Percentiles rank a stretch among this genome's conserved stretches.
These are phyloP conservation scores for Lydus trimaculatus DNA, from an alignment of 2,888 invertebrate genomes.

Conservation along the genomic window DNA sequence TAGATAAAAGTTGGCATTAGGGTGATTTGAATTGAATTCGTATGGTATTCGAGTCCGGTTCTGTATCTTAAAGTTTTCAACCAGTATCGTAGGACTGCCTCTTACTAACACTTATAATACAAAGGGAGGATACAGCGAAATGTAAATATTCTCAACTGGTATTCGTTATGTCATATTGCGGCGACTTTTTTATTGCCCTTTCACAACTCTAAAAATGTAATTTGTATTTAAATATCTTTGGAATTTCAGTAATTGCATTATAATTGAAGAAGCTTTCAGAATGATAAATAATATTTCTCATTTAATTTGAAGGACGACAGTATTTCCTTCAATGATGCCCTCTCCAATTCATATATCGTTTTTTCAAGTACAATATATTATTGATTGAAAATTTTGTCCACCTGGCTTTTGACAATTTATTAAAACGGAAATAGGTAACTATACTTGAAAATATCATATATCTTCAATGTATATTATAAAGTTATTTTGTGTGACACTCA, in stretches of 20 bases:
- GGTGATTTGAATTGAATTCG: neutral
- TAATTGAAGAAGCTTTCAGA: conserved; percentile 41
- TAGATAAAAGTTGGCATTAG: too few relatives aligned
- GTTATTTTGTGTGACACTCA: neutral
- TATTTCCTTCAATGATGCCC: neutral
- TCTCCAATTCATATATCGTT: neutral
- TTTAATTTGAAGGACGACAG: neutral
- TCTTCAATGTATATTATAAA: neutral
- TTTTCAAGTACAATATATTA: neutral
- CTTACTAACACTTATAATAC: conserved; percentile 27
- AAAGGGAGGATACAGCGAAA: conserved; percentile 38
- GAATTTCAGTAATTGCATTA: conserved; percentile 46
- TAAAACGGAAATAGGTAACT: neutral
- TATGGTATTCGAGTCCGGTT: conserved; percentile 11
- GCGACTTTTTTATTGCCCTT: conserved; percentile 49
- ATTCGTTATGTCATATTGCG: conserved; percentile 50
- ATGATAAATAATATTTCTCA: conserved; percentile 15
- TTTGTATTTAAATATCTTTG: conserved; percentile 52
- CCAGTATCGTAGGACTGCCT: conserved; percentile 28
- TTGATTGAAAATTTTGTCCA: neutral
- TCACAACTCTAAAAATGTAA: conserved; percentile 49
- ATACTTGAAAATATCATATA: neutral
- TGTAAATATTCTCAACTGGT: conserved; percentile 47
- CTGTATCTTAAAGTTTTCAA: conserved; percentile 24
- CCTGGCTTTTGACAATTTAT: neutral